Conservation (phyloP, 2,888 invertebrate species). For the Strigamia transsilvanica region DNA sequence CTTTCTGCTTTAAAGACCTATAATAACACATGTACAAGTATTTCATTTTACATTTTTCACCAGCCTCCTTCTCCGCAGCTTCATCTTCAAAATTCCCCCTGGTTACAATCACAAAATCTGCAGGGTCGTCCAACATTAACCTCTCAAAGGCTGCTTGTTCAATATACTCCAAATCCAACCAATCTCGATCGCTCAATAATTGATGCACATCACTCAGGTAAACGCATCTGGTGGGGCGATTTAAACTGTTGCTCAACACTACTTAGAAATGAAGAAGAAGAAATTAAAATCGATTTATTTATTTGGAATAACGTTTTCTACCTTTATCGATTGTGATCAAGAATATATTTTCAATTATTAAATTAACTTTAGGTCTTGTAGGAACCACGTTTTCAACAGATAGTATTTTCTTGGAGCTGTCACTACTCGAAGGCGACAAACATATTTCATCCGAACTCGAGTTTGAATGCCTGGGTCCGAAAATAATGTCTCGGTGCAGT, state of each 20-base stretch:
- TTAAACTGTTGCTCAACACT: neutral
- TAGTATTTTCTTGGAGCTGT: neutral
- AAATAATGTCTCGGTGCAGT: conserved; percentile 33
- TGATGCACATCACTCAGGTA: conserved; percentile 50
- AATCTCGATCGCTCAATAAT: neutral
- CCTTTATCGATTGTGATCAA: conserved; percentile 51
- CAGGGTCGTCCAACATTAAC: conserved; percentile 55
- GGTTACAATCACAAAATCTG: conserved; percentile 3
- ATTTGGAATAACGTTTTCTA: neutral
- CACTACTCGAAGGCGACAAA: neutral
- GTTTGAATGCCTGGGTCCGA: neutral
- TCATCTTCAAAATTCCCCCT: conserved; percentile 12
- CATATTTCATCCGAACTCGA: neutral
- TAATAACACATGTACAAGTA: conserved; percentile 51
- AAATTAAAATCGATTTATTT: neutral
- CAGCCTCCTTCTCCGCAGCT: conserved; percentile 40
- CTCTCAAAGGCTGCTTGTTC: conserved; percentile 55
- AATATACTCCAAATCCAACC: conserved; percentile 11
- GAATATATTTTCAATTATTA: conserved; percentile 48
- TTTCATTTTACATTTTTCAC: neutral
- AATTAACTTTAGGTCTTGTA: neutral
- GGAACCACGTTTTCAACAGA: neutral
- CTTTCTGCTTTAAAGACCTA: conserved; percentile 1
- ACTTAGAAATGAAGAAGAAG: neutral
- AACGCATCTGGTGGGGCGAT: conserved; percentile 40